These are phyloP conservation scores for Pasiphila rectangulata DNA, from an alignment of 2,888 invertebrate species.

Conservation along the genomic window DNA sequence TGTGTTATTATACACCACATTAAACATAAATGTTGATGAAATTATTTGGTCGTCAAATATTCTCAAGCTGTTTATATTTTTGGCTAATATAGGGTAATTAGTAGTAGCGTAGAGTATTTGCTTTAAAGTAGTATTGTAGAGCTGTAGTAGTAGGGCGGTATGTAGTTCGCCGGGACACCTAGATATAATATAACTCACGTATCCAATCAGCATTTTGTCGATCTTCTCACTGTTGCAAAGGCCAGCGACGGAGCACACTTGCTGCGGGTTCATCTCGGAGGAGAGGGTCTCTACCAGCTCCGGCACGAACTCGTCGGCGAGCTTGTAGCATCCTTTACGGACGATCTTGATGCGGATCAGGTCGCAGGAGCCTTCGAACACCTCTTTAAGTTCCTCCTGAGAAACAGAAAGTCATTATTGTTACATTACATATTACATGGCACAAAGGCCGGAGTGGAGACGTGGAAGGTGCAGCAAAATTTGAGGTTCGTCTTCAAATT, in stretches of 20 bases:
- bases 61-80: no score
- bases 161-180: no score
- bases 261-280: slow-evolving; percentile 94
- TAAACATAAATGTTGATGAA: no score
- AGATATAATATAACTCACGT: slow-evolving; percentile 45
- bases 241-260: slow-evolving; percentile 93
- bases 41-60: no score
- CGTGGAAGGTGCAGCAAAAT: not conserved
- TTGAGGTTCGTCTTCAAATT: not conserved
- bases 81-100: no score
- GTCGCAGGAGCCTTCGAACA: slow-evolving; percentile 93
- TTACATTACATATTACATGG: not conserved
- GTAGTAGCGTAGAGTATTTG: no score
- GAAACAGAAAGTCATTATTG: slow-evolving; percentile 14
- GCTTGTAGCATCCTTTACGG: slow-evolving; percentile 86
- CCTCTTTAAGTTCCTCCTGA: slow-evolving; percentile 89
- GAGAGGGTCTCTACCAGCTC: slow-evolving; percentile 92
- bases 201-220: slow-evolving; percentile 82
- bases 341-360: slow-evolving; percentile 88
- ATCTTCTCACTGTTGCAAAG: slow-evolving; percentile 90
- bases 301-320: slow-evolving; percentile 92
- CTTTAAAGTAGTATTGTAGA: no score
- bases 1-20: no score
- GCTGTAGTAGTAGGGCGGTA: no score
- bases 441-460: no score